phyloP scores from a whole-genome alignment of 1,140 invertebrate species.

The Drosophila sturtevanti region DNA sequence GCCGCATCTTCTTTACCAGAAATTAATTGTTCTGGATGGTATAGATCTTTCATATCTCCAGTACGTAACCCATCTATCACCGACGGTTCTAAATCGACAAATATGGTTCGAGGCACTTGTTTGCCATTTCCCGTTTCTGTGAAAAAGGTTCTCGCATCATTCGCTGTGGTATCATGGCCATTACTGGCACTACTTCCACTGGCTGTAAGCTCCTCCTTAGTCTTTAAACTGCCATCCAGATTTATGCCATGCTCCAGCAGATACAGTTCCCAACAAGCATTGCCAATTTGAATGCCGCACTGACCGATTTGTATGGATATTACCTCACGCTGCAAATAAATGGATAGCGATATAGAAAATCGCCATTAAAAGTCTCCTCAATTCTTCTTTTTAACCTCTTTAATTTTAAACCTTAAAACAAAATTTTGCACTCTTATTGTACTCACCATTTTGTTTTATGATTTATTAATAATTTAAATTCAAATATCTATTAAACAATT shows the following conservation, averaged over 20 bases:
- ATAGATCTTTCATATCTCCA: conserved; percentile 86
- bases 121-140: conserved; percentile 85
- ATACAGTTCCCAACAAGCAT: conserved; percentile 92
- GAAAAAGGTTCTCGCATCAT: conserved; percentile 86
- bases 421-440: neutral
- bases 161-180: conserved; percentile 55
- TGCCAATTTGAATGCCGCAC: conserved; percentile 89
- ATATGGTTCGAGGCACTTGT: conserved; percentile 85
- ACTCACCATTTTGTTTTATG: neutral
- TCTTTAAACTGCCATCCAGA: conserved; percentile 85
- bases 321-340: conserved; percentile 85
- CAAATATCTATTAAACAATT: conserved; percentile 9
- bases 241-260: conserved; percentile 89
- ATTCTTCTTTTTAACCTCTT: neutral
- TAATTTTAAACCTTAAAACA: neutral
- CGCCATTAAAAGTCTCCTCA: conserved; percentile 29
- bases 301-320: conserved; percentile 88
- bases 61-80: conserved; percentile 86
- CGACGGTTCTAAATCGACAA: conserved; percentile 84
- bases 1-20: conserved; percentile 92
- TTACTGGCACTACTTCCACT: conserved; percentile 63
- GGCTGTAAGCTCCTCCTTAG: conserved; percentile 60
- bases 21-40: conserved; percentile 89
- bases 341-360: neutral
- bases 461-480: conserved; percentile 38